Evolutionary conservation across 2,113 vertebrate genomes (phyloP).

Genomic region (Sander lucioperca): DNA sequence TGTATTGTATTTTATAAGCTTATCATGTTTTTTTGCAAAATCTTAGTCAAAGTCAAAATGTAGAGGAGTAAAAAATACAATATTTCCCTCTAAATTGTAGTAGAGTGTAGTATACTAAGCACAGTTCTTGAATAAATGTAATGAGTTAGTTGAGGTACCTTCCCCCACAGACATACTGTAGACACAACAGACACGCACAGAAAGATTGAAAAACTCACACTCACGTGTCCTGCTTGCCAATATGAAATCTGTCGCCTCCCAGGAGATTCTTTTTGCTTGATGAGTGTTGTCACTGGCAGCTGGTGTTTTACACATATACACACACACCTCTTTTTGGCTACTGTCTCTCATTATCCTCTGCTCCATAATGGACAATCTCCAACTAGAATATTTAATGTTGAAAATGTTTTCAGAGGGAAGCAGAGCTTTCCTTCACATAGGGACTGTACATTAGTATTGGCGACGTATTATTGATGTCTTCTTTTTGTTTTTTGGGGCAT

Average conservation of each 20-base stretch:
- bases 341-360: slow-evolving; percentile 60
- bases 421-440: slow-evolving; percentile 9
- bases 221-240: slow-evolving; percentile 52
- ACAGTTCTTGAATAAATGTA: neutral
- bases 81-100: neutral
- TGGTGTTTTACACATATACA: slow-evolving; percentile 46
- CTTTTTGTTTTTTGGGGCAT: slow-evolving; percentile 59
- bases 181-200: neutral
- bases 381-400: slow-evolving; percentile 57
- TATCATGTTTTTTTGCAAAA: neutral
- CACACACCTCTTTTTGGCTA: slow-evolving; percentile 16
- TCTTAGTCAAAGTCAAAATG: neutral
- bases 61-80: neutral
- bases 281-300: slow-evolving; percentile 63
- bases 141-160: neutral
- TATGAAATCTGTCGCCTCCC: slow-evolving; percentile 53
- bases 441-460: slow-evolving; percentile 18
- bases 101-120: neutral
- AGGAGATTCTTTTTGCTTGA: slow-evolving; percentile 49
- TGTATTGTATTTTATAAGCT: neutral
- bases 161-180: neutral
- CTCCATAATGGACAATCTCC: slow-evolving; percentile 63
- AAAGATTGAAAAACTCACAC: slow-evolving; percentile 12
- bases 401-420: slow-evolving; percentile 58
- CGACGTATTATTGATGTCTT: slow-evolving; percentile 68